Conservation (phyloP, 2,113 vertebrate genomes). For the Toxotes chatareus region DNA sequence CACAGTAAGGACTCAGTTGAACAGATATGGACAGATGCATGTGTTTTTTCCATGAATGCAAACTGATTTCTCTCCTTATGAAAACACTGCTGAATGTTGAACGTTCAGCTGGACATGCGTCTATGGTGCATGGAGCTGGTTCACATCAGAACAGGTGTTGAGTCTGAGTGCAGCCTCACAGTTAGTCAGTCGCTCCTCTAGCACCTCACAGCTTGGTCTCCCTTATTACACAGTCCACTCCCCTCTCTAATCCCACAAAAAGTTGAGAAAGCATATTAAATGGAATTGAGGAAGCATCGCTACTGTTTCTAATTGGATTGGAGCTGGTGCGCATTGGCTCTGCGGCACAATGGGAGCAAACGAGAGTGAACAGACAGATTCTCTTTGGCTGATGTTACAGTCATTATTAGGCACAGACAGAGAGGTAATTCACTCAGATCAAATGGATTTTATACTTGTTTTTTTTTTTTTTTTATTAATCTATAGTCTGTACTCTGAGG, state of each 20-base stretch:
- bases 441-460: slow-evolving; percentile 39
- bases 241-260: slow-evolving; percentile 59
- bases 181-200: background rate
- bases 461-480: slow-evolving; percentile 26
- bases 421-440: slow-evolving; percentile 60
- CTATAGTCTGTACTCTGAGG: slow-evolving; percentile 26
- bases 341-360: slow-evolving; percentile 47
- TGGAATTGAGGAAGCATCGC: slow-evolving; percentile 50
- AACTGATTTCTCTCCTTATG: background rate
- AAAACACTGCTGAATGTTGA: background rate
- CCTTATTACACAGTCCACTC: slow-evolving; percentile 41
- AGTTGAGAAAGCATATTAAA: slow-evolving; percentile 69
- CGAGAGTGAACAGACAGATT: slow-evolving; percentile 40
- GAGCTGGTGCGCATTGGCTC: slow-evolving; percentile 52
- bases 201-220: slow-evolving; percentile 40
- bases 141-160: slow-evolving; percentile 36
- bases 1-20: background rate
- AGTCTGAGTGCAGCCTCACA: background rate
- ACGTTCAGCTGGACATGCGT: background rate
- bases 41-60: background rate
- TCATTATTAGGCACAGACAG: slow-evolving; percentile 53
- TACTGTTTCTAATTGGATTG: slow-evolving; percentile 68
- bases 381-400: slow-evolving; percentile 55
- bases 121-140: background rate
- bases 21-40: background rate